These are phyloP conservation scores for Papilio gigon DNA, from an alignment of 2,888 invertebrate genomes.

Conservation along the genomic window DNA sequence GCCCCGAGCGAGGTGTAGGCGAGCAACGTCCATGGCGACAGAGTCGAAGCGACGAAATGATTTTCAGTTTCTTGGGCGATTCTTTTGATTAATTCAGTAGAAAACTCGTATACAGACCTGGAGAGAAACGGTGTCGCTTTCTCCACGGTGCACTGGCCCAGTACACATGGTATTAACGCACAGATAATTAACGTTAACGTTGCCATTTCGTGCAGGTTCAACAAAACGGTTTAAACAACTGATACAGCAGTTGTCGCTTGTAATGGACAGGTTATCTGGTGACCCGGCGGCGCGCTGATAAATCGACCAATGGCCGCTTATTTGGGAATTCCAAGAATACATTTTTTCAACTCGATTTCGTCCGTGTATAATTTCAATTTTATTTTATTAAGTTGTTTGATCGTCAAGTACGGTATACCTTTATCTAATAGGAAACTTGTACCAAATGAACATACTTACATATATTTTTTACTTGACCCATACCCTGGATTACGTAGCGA, in stretches of 20 bases:
- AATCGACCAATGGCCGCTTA: constrained; percentile 6
- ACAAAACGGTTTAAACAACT: constrained; percentile 19
- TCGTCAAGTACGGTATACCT: background rate
- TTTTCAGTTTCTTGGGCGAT: constrained; percentile 62
- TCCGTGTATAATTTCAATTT: background rate
- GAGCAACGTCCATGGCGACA: constrained; percentile 69
- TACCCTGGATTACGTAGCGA: no score
- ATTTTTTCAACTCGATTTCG: background rate
- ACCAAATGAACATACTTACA: no score
- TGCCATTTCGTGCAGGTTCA: constrained; percentile 47
- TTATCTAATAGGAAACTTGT: background rate
- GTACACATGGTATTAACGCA: constrained; percentile 46
- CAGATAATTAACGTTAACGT: constrained; percentile 43
- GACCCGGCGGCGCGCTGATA: constrained; percentile 40
- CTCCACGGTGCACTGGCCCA: constrained; percentile 49
- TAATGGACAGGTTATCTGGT: constrained; percentile 43
- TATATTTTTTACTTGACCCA: no score
- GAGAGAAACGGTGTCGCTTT: constrained; percentile 46
- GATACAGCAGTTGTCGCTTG: background rate
- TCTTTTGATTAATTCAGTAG: constrained; percentile 48
- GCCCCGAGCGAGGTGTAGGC: constrained; percentile 65
- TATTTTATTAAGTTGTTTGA: no score
- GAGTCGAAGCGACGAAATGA: constrained; percentile 66
- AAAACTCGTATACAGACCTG: constrained; percentile 53
- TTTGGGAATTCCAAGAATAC: constrained; percentile 29